phyloP scores from a whole-genome alignment of 2,888 invertebrate genomes.

The Caprella mutica region DNA sequence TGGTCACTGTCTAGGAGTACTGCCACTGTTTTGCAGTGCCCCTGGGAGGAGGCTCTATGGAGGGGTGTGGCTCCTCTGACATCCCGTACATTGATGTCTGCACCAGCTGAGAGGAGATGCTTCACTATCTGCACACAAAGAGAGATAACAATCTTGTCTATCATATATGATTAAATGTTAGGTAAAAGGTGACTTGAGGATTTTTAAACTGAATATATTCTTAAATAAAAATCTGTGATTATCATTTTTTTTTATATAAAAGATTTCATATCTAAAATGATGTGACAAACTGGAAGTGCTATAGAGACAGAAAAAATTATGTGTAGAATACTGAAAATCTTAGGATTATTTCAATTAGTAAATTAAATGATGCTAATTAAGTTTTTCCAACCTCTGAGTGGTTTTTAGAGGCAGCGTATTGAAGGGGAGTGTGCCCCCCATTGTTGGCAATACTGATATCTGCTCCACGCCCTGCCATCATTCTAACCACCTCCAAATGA shows the following conservation, averaged over 20 bases:
- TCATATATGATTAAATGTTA: not conserved
- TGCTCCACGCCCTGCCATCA: conserved; percentile 56
- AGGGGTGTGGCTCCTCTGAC: conserved; percentile 59
- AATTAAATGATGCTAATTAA: not conserved
- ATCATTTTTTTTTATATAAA: not conserved
- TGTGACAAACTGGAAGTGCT: not conserved
- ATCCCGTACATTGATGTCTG: conserved; percentile 58
- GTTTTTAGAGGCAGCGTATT: conserved; percentile 77
- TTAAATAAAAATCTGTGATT: not conserved
- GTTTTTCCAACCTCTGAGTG: conserved; percentile 54
- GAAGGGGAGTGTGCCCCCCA: conserved; percentile 66
- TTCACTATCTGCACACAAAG: conserved; percentile 50
- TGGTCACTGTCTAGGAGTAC: conserved; percentile 50
- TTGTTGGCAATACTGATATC: conserved; percentile 59
- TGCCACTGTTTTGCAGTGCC: conserved; percentile 55
- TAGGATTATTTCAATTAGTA: no score
- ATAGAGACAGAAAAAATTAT: no score
- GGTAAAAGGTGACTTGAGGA: not conserved
- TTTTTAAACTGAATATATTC: not conserved
- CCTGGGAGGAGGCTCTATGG: conserved; percentile 68
- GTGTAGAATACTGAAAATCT: no score
- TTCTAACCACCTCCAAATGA: conserved; percentile 53
- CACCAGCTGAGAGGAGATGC: conserved; percentile 53
- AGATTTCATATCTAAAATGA: not conserved
- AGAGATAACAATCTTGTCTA: conserved; percentile 17